Percentiles rank a stretch among this genome's conserved stretches.
Evolutionary conservation across 2,797 vertebrate genomes (phyloP).

Genomic region (Muscicapa comitata): DNA sequence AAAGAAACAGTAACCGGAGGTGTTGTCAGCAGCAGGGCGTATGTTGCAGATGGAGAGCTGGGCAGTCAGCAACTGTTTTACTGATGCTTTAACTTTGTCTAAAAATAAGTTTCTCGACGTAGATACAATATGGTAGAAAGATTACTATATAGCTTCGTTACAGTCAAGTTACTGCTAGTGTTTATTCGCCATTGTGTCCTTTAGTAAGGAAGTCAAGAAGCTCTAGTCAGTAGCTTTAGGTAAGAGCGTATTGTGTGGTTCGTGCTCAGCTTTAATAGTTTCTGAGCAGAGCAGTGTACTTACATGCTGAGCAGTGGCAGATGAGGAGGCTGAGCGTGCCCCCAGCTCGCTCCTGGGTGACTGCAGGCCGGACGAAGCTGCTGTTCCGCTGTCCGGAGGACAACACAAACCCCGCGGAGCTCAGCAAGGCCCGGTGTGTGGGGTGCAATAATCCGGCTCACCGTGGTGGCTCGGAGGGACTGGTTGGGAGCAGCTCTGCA

Average conservation of each 20-base stretch:
- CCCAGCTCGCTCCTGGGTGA: rapidly evolving
- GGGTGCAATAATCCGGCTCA: rapidly evolving
- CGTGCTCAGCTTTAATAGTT: rapidly evolving
- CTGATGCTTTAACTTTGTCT: not conserved
- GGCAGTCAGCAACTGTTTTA: not conserved
- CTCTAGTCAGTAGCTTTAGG: rapidly evolving
- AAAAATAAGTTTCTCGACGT: not conserved
- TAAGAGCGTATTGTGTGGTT: not conserved
- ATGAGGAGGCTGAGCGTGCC: not conserved
- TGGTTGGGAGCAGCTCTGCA: not conserved
- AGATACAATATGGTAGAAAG: not conserved
- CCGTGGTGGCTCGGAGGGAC: rapidly evolving
- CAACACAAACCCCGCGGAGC: not conserved
- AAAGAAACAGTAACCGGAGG: not conserved
- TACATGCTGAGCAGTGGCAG: rapidly evolving
- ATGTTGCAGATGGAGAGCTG: rapidly evolving
- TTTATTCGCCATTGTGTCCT: not conserved
- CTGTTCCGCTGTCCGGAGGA: rapidly evolving
- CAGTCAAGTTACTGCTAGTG: not conserved
- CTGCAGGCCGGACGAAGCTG: rapidly evolving
- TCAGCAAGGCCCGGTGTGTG: rapidly evolving
- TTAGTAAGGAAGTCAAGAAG: not conserved
- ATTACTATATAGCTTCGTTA: not conserved
- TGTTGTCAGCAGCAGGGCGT: not conserved
- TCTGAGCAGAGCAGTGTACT: not conserved